Conservation (phyloP, 2,113 vertebrate species). For the Actinemys pallida region DNA sequence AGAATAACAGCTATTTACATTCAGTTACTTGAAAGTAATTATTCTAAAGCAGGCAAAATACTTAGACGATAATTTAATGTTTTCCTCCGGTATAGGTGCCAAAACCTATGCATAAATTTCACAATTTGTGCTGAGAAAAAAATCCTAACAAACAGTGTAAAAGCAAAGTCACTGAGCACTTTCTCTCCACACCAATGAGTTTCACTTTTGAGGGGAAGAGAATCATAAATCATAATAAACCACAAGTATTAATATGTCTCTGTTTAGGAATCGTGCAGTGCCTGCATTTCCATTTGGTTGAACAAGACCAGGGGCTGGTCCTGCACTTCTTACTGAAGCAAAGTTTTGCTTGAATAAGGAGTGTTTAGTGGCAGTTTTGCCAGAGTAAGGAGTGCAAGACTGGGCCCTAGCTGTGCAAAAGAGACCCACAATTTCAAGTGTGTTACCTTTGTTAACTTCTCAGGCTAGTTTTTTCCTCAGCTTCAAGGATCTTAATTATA, state of each 20-base stretch:
- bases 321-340: constrained; percentile 68
- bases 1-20: constrained; percentile 79
- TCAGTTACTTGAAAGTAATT: constrained; percentile 77
- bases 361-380: constrained; percentile 26
- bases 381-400: constrained; percentile 30
- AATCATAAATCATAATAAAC: constrained; percentile 55
- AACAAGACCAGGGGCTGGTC: constrained; percentile 63
- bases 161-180: constrained; percentile 50
- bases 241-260: constrained; percentile 65
- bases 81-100: constrained; percentile 72
- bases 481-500: constrained; percentile 79
- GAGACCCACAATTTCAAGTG: constrained; percentile 50
- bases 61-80: constrained; percentile 77
- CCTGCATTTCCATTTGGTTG: constrained; percentile 57
- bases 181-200: constrained; percentile 24
- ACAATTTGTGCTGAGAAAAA: constrained; percentile 37
- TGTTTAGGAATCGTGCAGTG: constrained; percentile 60
- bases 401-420: constrained; percentile 40
- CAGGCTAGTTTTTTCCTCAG: constrained; percentile 58
- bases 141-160: constrained; percentile 37
- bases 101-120: constrained; percentile 73
- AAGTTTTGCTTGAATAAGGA: constrained; percentile 60
- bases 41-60: constrained; percentile 71
- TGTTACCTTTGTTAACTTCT: constrained; percentile 62
- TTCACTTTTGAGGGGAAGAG: constrained; percentile 58